Conservation (phyloP, 2,888 invertebrate species). For the Lochmaea capreae region DNA sequence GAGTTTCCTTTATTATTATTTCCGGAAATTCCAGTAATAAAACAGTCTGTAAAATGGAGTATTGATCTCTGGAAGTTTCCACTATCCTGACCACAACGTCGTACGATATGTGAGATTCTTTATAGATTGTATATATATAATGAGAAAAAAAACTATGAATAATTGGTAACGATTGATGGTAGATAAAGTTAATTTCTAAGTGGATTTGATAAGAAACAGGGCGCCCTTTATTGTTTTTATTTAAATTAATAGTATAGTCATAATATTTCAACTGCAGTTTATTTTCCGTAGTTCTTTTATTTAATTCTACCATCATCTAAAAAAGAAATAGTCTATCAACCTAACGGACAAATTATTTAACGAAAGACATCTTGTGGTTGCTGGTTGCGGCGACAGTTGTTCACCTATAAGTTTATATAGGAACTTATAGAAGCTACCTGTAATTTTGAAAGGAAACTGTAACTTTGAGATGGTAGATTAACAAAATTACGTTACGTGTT, state of each 20-base stretch:
- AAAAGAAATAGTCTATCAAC: too few species aligned
- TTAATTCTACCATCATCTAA: too few species aligned
- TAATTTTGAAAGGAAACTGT: too few species aligned
- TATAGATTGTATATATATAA: not conserved
- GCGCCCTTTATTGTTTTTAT: not conserved
- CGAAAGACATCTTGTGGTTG: too few species aligned
- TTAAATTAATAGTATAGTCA: not conserved
- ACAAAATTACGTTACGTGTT: too few species aligned
- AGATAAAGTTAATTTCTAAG: not conserved
- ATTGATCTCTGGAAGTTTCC: not conserved
- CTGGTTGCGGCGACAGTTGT: too few species aligned
- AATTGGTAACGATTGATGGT: not conserved
- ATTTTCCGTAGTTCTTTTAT: not conserved
- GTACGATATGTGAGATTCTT: not conserved
- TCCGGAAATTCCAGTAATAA: not conserved
- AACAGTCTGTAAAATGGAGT: not conserved
- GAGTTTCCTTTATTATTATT: not conserved
- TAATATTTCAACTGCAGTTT: not conserved
- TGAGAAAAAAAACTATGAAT: not conserved
- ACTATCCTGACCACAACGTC: not conserved
- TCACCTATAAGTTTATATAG: too few species aligned
- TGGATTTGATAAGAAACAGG: not conserved
- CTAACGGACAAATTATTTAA: too few species aligned
- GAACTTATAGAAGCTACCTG: too few species aligned
- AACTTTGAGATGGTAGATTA: too few species aligned